A percentile compares a stretch with the other conserved stretches of the same genome.
Conservation (phyloP, 2,797 vertebrate species). For the Characodon lateralis region DNA sequence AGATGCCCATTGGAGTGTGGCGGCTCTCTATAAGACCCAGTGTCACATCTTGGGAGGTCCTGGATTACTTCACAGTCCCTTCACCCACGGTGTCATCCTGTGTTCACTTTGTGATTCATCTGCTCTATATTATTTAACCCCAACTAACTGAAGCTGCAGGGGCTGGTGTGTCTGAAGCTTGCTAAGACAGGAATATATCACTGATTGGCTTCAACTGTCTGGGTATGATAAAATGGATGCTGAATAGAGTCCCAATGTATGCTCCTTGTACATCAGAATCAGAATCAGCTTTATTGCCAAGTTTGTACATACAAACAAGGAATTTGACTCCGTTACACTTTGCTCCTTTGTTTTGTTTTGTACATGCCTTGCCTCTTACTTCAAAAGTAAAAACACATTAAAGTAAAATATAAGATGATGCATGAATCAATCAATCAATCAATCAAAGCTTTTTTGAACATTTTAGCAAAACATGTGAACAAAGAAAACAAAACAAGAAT, state of each 20-base stretch:
- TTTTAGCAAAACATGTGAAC: no score
- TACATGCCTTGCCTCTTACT: neutral
- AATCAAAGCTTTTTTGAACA: no score
- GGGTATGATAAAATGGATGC: neutral
- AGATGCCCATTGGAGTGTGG: constrained; percentile 9
- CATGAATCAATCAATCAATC: neutral
- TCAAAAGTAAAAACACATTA: neutral
- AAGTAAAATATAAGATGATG: neutral
- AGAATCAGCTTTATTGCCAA: no score
- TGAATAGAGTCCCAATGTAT: neutral
- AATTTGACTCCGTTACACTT: no score
- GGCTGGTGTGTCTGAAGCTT: constrained; percentile 15
- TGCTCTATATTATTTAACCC: constrained; percentile 29
- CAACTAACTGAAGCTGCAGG: constrained; percentile 9
- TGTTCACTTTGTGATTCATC: constrained; percentile 45
- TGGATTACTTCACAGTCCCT: constrained; percentile 24
- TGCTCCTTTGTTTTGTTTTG: no score
- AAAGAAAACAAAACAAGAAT: no score
- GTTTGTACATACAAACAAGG: no score
- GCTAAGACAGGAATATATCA: constrained; percentile 11
- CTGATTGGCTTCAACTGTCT: neutral
- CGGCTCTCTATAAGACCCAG: constrained; percentile 8
- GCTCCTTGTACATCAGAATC: no score
- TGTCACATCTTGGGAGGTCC: constrained; percentile 35
- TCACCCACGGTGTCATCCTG: constrained; percentile 23